phyloP scores from a whole-genome alignment of 1,140 invertebrate genomes.

The Hylyphantes graminicola region DNA sequence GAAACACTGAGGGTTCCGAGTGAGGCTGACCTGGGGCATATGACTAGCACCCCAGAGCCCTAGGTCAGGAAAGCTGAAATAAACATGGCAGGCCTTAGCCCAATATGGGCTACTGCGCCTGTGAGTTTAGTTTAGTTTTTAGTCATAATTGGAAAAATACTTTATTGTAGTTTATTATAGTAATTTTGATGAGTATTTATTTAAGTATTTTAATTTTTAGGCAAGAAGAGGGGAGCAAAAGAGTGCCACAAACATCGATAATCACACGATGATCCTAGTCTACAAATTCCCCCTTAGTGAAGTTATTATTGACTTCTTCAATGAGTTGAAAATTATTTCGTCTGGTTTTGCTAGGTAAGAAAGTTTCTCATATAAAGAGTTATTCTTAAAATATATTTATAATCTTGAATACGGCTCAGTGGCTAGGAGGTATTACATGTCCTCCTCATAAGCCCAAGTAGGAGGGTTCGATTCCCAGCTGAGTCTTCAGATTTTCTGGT shows the following conservation, averaged over 20 bases:
- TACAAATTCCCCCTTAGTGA: slow-evolving; percentile 90
- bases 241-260: slow-evolving; percentile 82
- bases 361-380: neutral
- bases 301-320: slow-evolving; percentile 95
- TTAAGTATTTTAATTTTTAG: slow-evolving; percentile 64
- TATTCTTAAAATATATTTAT: neutral
- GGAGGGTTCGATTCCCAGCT: too few relatives aligned
- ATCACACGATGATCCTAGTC: slow-evolving; percentile 82
- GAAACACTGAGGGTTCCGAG: too few relatives aligned
- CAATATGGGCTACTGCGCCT: too few relatives aligned
- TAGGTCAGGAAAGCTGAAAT: too few relatives aligned
- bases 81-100: too few relatives aligned
- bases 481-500: neutral
- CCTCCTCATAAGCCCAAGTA: too few relatives aligned
- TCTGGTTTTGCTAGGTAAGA: slow-evolving; percentile 87
- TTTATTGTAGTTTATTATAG: slow-evolving; percentile 1
- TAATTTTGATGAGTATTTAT: neutral
- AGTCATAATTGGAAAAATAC: neutral
- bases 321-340: slow-evolving; percentile 86
- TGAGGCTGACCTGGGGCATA: too few relatives aligned
- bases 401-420: neutral
- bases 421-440: too few relatives aligned
- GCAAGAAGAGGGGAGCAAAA: slow-evolving; percentile 83
- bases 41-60: too few relatives aligned
- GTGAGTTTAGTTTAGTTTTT: too few relatives aligned